A percentile compares a stretch with the other conserved stretches of the same genome.
These are phyloP conservation scores for Hyles lineata DNA, from an alignment of 2,888 invertebrate genomes.

Conservation along the genomic window DNA sequence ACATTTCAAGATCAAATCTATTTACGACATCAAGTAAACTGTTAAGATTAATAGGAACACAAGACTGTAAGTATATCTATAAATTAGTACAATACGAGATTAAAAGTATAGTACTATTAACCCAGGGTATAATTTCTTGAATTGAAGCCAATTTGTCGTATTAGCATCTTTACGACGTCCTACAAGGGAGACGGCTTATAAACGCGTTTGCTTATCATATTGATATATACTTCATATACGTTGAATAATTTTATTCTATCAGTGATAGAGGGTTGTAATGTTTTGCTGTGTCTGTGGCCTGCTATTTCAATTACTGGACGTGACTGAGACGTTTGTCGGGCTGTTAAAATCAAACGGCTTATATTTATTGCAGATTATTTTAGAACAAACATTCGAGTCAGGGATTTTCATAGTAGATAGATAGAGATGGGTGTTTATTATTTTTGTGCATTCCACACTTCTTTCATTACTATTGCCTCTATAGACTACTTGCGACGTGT, in stretches of 20 bases:
- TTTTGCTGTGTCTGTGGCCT: neutral
- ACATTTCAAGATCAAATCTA: too few species aligned
- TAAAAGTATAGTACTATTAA: neutral
- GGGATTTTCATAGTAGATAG: neutral
- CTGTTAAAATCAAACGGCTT: neutral
- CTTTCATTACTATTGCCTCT: too few species aligned
- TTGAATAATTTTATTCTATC: neutral
- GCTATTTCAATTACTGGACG: neutral
- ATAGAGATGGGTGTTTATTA: too few species aligned
- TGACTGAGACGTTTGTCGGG: neutral
- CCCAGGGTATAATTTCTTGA: constrained; percentile 2
- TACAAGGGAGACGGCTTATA: neutral
- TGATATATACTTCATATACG: neutral
- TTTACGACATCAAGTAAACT: too few species aligned
- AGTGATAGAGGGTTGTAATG: neutral
- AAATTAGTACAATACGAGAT: neutral
- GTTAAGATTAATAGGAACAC: neutral
- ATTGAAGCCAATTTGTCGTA: neutral
- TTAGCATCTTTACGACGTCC: constrained; percentile 1
- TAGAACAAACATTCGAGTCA: neutral
- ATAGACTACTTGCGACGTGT: too few species aligned
- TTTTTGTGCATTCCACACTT: too few species aligned
- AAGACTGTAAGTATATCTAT: neutral
- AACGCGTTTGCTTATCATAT: neutral
- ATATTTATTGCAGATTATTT: neutral